phyloP scores from a whole-genome alignment of 2,888 invertebrate species.

The Cremastinae sp. region DNA sequence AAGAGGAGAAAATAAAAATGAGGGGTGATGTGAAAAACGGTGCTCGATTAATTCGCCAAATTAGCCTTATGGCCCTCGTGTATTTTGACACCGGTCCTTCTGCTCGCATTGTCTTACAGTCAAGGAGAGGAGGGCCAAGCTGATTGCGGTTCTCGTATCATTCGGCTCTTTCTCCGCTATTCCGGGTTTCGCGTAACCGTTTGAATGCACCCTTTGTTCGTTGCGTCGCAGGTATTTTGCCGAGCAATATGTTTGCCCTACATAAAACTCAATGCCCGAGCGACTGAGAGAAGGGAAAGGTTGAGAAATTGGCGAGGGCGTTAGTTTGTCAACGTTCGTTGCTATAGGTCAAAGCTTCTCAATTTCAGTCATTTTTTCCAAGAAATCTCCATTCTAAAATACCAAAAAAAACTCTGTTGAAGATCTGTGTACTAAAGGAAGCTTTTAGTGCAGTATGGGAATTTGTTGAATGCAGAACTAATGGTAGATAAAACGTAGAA shows the following conservation, averaged over 20 bases:
- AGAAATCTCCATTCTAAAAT: constrained; percentile 8
- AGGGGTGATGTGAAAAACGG: constrained; percentile 50
- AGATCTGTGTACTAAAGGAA: constrained; percentile 4
- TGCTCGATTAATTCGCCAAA: constrained; percentile 73
- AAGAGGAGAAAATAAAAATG: constrained; percentile 12
- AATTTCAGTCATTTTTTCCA: constrained; percentile 25
- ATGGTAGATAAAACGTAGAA: too few species aligned
- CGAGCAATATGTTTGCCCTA: constrained; percentile 62
- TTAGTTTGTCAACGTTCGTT: constrained; percentile 46
- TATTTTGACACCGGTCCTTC: constrained; percentile 75
- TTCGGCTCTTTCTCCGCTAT: constrained; percentile 40
- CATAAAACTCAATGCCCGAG: constrained; percentile 25
- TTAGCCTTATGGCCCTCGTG: constrained; percentile 78
- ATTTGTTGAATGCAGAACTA: neutral
- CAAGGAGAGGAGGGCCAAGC: constrained; percentile 24
- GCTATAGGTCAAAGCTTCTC: constrained; percentile 64
- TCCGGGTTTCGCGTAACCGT: constrained; percentile 18
- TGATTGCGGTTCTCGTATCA: constrained; percentile 29
- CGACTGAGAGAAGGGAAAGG: constrained; percentile 12
- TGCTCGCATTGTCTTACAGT: constrained; percentile 58
- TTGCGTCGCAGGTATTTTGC: constrained; percentile 54
- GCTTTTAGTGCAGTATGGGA: neutral
- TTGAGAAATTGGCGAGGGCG: constrained; percentile 47
- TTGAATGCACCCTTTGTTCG: constrained; percentile 64
- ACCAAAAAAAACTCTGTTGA: neutral